A percentile compares a stretch with the other conserved stretches of the same genome.
Conservation (phyloP, 2,797 vertebrate species). For the Oreochromis mossambicus region DNA sequence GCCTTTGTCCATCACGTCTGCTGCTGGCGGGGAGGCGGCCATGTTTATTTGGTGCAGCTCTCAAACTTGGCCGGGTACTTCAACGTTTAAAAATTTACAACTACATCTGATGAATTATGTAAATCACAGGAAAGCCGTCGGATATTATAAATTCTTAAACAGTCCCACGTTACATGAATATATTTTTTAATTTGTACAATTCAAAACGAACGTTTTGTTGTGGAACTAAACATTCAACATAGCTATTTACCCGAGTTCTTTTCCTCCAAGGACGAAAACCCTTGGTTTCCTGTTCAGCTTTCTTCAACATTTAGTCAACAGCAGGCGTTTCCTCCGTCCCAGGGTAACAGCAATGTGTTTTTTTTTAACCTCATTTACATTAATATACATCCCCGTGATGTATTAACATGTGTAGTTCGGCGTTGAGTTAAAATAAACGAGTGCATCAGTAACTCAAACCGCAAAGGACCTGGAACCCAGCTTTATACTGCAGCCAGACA, state of each 20-base stretch:
- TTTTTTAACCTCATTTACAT: background rate
- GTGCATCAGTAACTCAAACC: background rate
- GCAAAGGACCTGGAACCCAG: background rate
- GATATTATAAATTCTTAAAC: background rate
- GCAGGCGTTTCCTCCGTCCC: background rate
- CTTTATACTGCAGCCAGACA: background rate
- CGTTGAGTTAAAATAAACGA: background rate
- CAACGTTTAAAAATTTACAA: background rate
- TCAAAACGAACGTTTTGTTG: background rate
- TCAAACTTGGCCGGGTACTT: constrained; percentile 21
- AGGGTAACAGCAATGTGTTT: background rate
- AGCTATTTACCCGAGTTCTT: background rate
- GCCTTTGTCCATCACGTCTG: background rate
- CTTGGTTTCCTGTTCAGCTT: background rate
- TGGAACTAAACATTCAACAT: constrained; percentile 26
- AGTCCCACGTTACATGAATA: background rate
- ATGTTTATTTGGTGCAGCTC: constrained; percentile 69
- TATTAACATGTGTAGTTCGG: background rate
- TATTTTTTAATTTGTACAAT: fast-evolving
- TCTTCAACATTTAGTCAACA: background rate
- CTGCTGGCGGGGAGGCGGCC: constrained; percentile 35
- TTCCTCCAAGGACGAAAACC: constrained; percentile 1
- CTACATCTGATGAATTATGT: fast-evolving
- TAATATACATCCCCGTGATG: background rate
- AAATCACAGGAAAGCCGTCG: background rate